Evolutionary conservation across 1,140 invertebrate species (phyloP), one percentile per base, ranked within the genome.

Genomic region (Drusus annulatus): DNA sequence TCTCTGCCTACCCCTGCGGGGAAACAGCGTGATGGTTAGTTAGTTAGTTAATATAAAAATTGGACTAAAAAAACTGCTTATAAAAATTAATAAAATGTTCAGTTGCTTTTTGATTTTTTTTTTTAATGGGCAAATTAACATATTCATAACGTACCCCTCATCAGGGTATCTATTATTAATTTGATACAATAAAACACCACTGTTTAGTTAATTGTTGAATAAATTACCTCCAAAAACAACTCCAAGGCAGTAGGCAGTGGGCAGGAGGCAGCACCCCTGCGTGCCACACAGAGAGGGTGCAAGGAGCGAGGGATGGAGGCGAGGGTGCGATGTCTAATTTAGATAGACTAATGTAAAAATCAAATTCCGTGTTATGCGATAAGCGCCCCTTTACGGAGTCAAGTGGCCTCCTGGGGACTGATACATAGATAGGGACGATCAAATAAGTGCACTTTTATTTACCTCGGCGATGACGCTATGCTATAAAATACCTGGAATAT

Each of bases 321-420:
- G 62, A 52, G 68, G 78, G 68, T 69, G 69, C 31, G 76, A 78
- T 79, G 63, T 79, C 78, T 79, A 79, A 79, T 79, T 60, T 79
- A 73, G 78, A 79, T 79, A 79, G 23, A 79, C 78, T 79, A 79
- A 79, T 79, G 78, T 79, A 79, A 79, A 79, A 79, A 79, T 79
- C 78, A 79, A 79, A 79, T 50, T 79, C 68, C 68, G 68, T 79
- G 78, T 79, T 71, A 19, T 31, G 78, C 68, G 78, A 79, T 79
- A 79, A 65, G 23, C 19, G 31, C 23, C 76, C 31, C 50, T 56
- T 51, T 71, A 36, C 63, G 8, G 68, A 79, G 78, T 79, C 78
- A 79, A 79, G 78, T 79, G 78, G 68, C 51, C 31, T 60, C 68
- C 52, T 2, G 17, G 52, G 54, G 68, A 69, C 63, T 65, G 58